phyloP scores from a whole-genome alignment of 2,888 invertebrate species.

The Xanthia icteritia region DNA sequence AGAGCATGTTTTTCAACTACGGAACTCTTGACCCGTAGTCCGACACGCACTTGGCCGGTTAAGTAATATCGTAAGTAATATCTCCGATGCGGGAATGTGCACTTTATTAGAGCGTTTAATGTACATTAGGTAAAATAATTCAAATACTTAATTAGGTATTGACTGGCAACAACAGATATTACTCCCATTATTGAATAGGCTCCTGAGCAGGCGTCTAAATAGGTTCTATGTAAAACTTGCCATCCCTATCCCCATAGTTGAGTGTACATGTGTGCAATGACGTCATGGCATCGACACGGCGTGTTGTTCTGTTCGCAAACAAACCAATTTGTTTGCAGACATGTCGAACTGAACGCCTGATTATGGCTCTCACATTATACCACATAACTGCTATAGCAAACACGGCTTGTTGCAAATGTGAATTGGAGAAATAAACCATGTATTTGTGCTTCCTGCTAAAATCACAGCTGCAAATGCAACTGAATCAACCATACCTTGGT shows the following conservation, averaged over 20 bases:
- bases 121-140: not conserved
- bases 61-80: not conserved
- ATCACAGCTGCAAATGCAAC: constrained; percentile 1
- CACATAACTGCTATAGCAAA: constrained; percentile 41
- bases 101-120: not conserved
- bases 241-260: constrained; percentile 41
- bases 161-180: not conserved
- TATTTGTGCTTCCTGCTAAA: constrained; percentile 17
- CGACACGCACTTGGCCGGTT: no score
- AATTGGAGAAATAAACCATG: constrained; percentile 40
- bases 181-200: not conserved
- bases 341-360: constrained; percentile 52
- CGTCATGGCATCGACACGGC: constrained; percentile 50
- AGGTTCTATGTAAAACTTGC: constrained; percentile 4
- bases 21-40: no score
- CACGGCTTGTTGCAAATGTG: constrained; percentile 37
- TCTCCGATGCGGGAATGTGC: not conserved
- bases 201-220: not conserved
- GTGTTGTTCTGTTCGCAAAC: constrained; percentile 52
- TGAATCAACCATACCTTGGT: not conserved
- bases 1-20: no score
- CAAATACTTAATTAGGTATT: not conserved
- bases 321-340: constrained; percentile 64
- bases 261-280: constrained; percentile 41
- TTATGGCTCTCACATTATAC: constrained; percentile 45